These are phyloP conservation scores for Platycheirus albimanus DNA, from an alignment of 2,888 invertebrate species.

Conservation along the genomic window DNA sequence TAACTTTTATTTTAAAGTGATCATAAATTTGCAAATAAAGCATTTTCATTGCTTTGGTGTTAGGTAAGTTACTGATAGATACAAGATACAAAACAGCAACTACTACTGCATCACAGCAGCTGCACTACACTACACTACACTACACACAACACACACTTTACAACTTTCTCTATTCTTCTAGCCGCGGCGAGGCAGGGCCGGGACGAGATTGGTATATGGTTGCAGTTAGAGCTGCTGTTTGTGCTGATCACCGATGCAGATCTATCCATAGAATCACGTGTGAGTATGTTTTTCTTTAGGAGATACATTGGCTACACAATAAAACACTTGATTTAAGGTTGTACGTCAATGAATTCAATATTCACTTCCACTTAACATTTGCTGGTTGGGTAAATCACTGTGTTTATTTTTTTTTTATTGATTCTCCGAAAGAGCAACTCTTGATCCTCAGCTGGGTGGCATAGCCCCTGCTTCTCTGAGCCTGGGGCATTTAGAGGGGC, in stretches of 20 bases:
- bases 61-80: conserved; percentile 28
- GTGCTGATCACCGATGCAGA: conserved; percentile 52
- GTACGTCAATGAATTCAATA: conserved; percentile 65
- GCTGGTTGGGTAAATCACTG: conserved; percentile 60
- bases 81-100: conserved; percentile 27
- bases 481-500: neutral
- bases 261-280: conserved; percentile 28
- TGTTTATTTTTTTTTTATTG: conserved; percentile 27
- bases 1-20: conserved; percentile 53
- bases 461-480: too few species aligned
- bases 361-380: conserved; percentile 58
- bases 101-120: conserved; percentile 9
- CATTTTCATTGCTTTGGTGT: conserved; percentile 59
- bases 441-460: neutral
- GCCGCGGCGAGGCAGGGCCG: too few species aligned
- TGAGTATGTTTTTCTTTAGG: neutral
- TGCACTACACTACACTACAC: too few species aligned
- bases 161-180: conserved; percentile 53
- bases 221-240: neutral
- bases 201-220: too few species aligned
- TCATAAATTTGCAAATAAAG: conserved; percentile 71
- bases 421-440: conserved; percentile 31
- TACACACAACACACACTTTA: too few species aligned
- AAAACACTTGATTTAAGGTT: conserved; percentile 68
- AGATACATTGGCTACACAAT: conserved; percentile 49